Evolutionary conservation across 2,797 vertebrate genomes (phyloP), one percentile per base, ranked within the genome.

Genomic region (Liparis tanakae): DNA sequence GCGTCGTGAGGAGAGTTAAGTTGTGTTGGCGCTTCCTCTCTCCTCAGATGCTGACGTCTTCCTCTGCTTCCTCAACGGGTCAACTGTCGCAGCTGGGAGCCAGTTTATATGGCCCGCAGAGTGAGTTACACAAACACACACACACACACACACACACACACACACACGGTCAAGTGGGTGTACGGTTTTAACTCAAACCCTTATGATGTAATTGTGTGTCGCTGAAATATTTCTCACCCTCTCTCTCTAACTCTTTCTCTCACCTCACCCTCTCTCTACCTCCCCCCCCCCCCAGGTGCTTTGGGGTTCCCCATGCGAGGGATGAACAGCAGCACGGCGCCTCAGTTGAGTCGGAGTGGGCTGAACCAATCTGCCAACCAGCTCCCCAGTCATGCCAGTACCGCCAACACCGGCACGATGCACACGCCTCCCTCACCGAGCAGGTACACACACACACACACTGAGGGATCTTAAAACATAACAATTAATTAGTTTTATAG

Each of bases 91-190:
- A 98, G 85, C 97, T 99, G 85, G 98, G 98, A 95, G 98, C 97
- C 94, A 99, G 98, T 91, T 96, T 99, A 95, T 99, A 99, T 81
- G 98, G 98, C 91, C 97, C 97, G 82, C 98, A 99, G 96, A 99
- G 98, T 99, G 95, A 96, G 97, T 91, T 0, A 1, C n/a, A 46
- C 43, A 10, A 51, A 18, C 67, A 50, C 36, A 5, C 48, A 44
- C 41, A 25, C 7, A n/a, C 48, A n/a, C n/a, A n/a, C n/a, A 41
- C 39, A 41, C 39, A 41, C 39, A 39, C 25, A 30, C 25, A 30
- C 6, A 44, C 6, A 6, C 2, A 44, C 6, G 43, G 14, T 44
- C 3, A 44, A 15, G 43, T 43, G 41, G 5, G 41, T 10, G 12
- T 10, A 39, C 12, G 39, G 12, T 13, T 13, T 12, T 14, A 41